Evolutionary conservation across 1,140 invertebrate genomes (phyloP).

Genomic region (Atta cephalotes): DNA sequence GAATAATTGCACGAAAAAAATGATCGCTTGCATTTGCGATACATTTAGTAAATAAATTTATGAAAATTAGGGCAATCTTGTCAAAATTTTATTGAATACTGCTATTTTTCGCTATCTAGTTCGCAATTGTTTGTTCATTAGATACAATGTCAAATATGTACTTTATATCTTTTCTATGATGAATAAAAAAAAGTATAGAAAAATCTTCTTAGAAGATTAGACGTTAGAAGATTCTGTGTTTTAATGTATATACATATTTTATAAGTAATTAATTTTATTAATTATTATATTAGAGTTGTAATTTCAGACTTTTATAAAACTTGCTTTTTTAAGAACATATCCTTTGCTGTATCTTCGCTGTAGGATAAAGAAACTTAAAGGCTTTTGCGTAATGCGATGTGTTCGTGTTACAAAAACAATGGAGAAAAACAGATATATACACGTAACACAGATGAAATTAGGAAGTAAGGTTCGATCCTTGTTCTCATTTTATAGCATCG

Average conservation of each 20-base stretch:
- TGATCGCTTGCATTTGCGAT: neutral
- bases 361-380: neutral
- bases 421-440: slow-evolving; percentile 41
- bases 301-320: neutral
- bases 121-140: neutral
- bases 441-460: slow-evolving; percentile 63
- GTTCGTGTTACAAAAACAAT: neutral
- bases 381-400: neutral
- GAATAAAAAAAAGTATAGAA: neutral
- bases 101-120: neutral
- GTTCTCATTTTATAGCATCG: slow-evolving; percentile 69
- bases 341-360: neutral
- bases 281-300: neutral
- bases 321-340: neutral
- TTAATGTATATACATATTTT: neutral
- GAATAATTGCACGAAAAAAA: neutral
- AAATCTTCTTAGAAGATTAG: too few species aligned
- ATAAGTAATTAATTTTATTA: slow-evolving; percentile 9
- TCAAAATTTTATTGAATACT: slow-evolving; percentile 17
- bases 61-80: neutral
- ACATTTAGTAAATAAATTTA: neutral
- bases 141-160: neutral
- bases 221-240: neutral
- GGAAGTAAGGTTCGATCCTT: slow-evolving; percentile 76
- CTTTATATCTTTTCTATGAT: neutral